A percentile compares a stretch with the other conserved stretches of the same genome.
Conservation (phyloP, 2,888 invertebrate species). For the Camptogramma bilineatum region DNA sequence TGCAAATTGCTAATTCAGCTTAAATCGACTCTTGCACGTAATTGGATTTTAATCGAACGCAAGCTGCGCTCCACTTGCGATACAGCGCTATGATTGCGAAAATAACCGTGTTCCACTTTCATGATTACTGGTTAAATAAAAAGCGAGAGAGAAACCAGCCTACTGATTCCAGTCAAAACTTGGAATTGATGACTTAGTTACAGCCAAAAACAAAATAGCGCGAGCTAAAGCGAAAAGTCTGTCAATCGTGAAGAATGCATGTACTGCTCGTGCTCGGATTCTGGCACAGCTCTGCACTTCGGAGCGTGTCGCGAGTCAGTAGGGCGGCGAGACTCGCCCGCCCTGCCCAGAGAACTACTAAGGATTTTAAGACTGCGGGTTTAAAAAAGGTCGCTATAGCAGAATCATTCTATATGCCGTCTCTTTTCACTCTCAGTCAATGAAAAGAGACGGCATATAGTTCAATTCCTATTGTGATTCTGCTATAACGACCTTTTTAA, state of each 20-base stretch:
- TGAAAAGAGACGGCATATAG: too few species aligned
- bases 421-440: too few species aligned
- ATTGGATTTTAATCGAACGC: slow-evolving; percentile 47
- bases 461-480: too few species aligned
- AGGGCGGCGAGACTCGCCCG: slow-evolving; percentile 36
- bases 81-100: slow-evolving; percentile 35
- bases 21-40: slow-evolving; percentile 47
- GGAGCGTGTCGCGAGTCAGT: slow-evolving; percentile 47
- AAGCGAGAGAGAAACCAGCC: neutral
- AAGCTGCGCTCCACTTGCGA: slow-evolving; percentile 38
- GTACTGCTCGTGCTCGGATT: slow-evolving; percentile 55
- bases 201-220: slow-evolving; percentile 33
- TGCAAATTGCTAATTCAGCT: slow-evolving; percentile 48
- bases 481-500: too few species aligned
- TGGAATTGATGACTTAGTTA: slow-evolving; percentile 23
- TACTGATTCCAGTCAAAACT: slow-evolving; percentile 15
- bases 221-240: slow-evolving; percentile 49
- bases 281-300: slow-evolving; percentile 59
- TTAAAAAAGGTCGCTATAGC: too few species aligned
- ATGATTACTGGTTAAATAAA: slow-evolving; percentile 29
- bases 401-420: too few species aligned
- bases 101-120: slow-evolving; percentile 34
- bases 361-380: slow-evolving; percentile 3
- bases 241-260: slow-evolving; percentile 65
- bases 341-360: slow-evolving; percentile 28